Evolutionary conservation across 2,888 invertebrate species (phyloP), one percentile per base, ranked within the genome.

Genomic region (Imbricaverruca yamaguchii): DNA sequence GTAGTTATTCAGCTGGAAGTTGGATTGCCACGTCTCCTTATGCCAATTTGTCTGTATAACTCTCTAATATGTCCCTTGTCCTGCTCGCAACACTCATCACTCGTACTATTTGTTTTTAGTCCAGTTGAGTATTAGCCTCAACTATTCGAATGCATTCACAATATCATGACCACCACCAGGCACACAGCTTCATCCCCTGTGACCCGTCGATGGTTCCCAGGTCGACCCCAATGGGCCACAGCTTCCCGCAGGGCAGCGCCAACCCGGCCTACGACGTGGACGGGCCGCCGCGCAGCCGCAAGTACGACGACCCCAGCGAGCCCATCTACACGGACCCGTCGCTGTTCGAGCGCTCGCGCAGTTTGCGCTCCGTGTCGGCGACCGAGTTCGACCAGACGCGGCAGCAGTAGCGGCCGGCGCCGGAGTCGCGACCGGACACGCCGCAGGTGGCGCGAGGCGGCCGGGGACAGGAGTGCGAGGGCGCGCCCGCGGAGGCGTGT

Each of bases 241-340:
- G 57, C 23, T 78, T 78, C 23, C 78, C 57, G 23, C 56, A 78
- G 57, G 56, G 78, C 78, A 78, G 74, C 74, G 74, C 74, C 74
- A 74, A 74, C 53, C 74, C 74, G 18, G 74, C 74, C 15, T 74
- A 74, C 21, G 74, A 74, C 12, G 56, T 57, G 57, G 81, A 57
- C 69, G 39, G 61, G 2, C 67, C 53, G 39, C 18, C 80, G 15
- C 81, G 78, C 25, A 63, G 80, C 21, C 78, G 81, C 78, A 81
- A 80, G 61, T 82, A 80, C 63, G 56, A 77, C 86, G 94, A 96
- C 87, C 95, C 95, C 65, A 95, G 95, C 86, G 96, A 96, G 87
- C 95, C 96, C 0, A 96, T 96, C 85, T 96, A 96, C 88, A 95
- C 95, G 0, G 95, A 96, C 88, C 95, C 95, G 0, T 94, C 95